Evolutionary conservation across 2,888 invertebrate genomes (phyloP), one percentile per base, ranked within the genome.

Genomic region (Spilarctia lutea): DNA sequence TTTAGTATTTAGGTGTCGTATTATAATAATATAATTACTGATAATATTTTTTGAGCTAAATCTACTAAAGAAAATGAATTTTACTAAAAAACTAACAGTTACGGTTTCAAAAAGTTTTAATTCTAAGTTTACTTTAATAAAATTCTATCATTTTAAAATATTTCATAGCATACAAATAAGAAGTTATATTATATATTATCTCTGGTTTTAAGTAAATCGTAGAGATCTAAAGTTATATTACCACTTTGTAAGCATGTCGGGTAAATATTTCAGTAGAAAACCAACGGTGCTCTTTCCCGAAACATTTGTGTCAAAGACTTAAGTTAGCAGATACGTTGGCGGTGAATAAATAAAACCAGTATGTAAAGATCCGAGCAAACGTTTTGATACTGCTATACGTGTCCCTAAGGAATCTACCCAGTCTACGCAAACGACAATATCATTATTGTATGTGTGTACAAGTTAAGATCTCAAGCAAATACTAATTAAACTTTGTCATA

Each of bases 231-330:
- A 84, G 83, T 81, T 79, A 75, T 74, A 74, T 77, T 81, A 74
- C 48, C 63, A 75, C 74, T 76, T 72, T 63, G 72, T 76, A 75
- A 79, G 81, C 82, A 83, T 78, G 71, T 78, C 71, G 71, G 76
- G 85, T 84, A 90, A 90, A 90, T 88, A 90, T 89, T 85, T 85
- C 77, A 82, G 78, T 79, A 81, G 83, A 83, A 86, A 87, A 82
- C 83, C 83, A 88, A 89, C 87, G 80, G 76, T 83, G 80, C 84
- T 86, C 87, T 87, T 87, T 84, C 80, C 85, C 82, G 79, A 88
- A 90, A 90, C 85, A 86, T 87, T 88, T 83, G 82, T 84, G 85
- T 88, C 86, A 85, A 88, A 84, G 86, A 83, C 83, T 82, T 79
- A 79, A 85, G 85, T 85, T 85, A 83, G 82, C 82, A 77, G 75